Base-by-base conservation (phyloP, 2,888 invertebrate genomes). In the Rapana venosa region DNA sequence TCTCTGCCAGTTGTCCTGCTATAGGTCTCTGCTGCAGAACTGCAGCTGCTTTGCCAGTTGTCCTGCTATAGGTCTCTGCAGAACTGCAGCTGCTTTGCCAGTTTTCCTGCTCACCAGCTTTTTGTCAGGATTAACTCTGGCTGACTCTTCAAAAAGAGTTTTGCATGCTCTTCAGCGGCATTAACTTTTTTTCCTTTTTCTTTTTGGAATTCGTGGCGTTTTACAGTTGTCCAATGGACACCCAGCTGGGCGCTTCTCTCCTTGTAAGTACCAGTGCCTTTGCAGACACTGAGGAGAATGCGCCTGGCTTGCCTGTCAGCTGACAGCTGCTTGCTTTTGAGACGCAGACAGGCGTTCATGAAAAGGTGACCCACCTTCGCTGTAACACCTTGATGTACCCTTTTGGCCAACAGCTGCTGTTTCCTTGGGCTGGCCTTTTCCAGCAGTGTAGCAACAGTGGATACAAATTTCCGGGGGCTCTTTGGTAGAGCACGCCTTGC, bases 21-120 rank as follows among this genome's bases (percentile, higher is more conserved):
- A n/a, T n/a, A n/a, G n/a, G n/a, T n/a, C n/a, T n/a, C n/a, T n/a
- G n/a, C n/a, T n/a, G n/a, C n/a, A n/a, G n/a, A n/a, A n/a, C n/a
- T n/a, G n/a, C n/a, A n/a, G n/a, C n/a, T n/a, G n/a, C n/a, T n/a
- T n/a, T n/a, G n/a, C n/a, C n/a, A n/a, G n/a, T n/a, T n/a, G n/a
- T n/a, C n/a, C n/a, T n/a, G n/a, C n/a, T n/a, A n/a, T n/a, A n/a
- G n/a, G n/a, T n/a, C n/a, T n/a, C n/a, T 58, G 58, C 86, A 86
- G 35, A 32, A 66, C 61, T 32, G 86, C 58, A 22, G 61, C 61
- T 30, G 35, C 86, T 26, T 61, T 86, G 15, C 86, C 86, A 61
- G 86, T 61, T 47, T 86, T 86, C n/a, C 30, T 32, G 17, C 61
- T 61, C 4, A 86, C 86, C 32, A 86, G 61, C 26, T 86, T 86